Base-by-base conservation (phyloP, 2,797 vertebrate species). In the Ceryle rudis region DNA sequence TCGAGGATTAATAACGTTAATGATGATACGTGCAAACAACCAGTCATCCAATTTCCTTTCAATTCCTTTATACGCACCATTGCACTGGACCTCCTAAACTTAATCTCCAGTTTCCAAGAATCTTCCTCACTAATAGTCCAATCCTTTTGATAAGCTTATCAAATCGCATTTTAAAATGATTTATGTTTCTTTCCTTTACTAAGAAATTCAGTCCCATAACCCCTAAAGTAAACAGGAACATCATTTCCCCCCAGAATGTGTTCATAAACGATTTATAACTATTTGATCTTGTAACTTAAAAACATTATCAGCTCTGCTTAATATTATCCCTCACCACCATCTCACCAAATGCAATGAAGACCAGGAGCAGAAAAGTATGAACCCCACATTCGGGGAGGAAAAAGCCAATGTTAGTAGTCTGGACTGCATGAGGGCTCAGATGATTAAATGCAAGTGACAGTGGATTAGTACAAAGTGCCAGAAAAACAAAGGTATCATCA, bases 31-130 rank as follows among this genome's bases (percentile, higher is more conserved):
- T 69, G 61, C 65, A 89, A 91, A 70, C 62, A 94, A 58, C 12
- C 37, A 47, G 13, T 28, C 58, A 67, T 41, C 33, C 82, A 82
- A 89, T 29, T 85, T 79, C 71, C 67, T 93, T 91, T 95, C 67
- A 67, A 57, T 29, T 83, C 47, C 52, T 93, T 80, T 52, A 78
- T 23, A 91, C 5, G 35, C 72, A 86, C 71, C 54, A 57, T 52
- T 44, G 49, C 0, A 0, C 44, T 80, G 86, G 52, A 67, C 58
- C 16, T 91, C 74, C n/a, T 54, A 96, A 84, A 87, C 11, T 31
- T 83, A 33, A 81, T 84, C 91, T 90, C 58, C 62, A 89, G 73
- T 84, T 97, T 92, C 70, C 66, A 84, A 66, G 77, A 96, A 84
- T 69, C 73, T 72, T 92, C 51, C 39, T 89, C 25, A 79, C 75